phyloP scores from a whole-genome alignment of 2,113 vertebrate genomes.

The Aythya baeri region DNA sequence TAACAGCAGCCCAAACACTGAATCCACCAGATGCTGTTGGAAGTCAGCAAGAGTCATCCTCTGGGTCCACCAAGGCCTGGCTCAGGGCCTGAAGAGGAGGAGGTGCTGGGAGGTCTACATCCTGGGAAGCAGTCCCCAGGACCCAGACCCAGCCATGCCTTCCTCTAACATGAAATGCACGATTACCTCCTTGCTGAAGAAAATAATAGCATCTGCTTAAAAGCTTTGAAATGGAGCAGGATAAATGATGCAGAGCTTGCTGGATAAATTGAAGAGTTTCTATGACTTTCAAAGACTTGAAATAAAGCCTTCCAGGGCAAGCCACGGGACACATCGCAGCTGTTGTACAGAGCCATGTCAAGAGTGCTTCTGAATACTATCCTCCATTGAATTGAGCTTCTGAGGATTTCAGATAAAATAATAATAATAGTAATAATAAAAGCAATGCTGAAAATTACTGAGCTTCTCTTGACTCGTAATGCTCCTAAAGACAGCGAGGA shows the following conservation, averaged over 20 bases:
- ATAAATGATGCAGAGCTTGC: not conserved
- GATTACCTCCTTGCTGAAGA: not conserved
- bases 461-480: not conserved
- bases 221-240: not conserved
- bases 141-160: accelerated
- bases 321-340: not conserved
- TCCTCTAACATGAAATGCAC: accelerated
- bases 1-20: accelerated
- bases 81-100: not conserved
- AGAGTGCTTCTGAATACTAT: not conserved
- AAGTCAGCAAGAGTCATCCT: not conserved
- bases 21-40: not conserved
- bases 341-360: not conserved
- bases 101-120: not conserved
- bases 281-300: not conserved
- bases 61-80: not conserved
- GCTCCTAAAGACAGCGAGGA: not conserved
- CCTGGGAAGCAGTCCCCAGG: not conserved
- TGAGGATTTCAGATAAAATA: not conserved
- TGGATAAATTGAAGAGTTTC: not conserved
- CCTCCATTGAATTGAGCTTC: not conserved
- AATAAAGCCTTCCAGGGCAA: not conserved
- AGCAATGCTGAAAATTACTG: not conserved
- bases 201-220: not conserved
- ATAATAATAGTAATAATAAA: too few species aligned